phyloP scores from a whole-genome alignment of 1,140 invertebrate species.

The Schlechtendalia chinensis region DNA sequence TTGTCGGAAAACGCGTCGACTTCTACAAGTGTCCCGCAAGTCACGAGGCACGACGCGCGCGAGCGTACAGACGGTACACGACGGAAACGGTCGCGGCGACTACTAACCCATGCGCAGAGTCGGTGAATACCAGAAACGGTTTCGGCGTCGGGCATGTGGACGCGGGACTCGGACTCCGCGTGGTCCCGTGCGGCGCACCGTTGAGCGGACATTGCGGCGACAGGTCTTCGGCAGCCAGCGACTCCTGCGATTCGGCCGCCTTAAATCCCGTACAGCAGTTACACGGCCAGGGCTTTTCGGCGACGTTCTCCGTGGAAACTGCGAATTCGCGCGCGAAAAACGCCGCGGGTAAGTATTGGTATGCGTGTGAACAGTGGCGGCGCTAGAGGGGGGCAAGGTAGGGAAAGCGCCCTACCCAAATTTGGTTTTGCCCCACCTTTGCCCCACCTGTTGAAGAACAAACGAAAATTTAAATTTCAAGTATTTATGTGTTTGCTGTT shows the following conservation, averaged over 20 bases:
- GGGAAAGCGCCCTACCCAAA: too few species aligned
- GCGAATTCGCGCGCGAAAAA: not conserved
- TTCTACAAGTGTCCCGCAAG: too few species aligned
- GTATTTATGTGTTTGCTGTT: too few species aligned
- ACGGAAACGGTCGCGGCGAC: too few species aligned
- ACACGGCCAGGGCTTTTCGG: not conserved
- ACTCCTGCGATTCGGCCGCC: conserved; percentile 15
- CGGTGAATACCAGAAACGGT: conserved; percentile 44
- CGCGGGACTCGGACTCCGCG: conserved; percentile 20
- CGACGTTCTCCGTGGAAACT: conserved; percentile 22
- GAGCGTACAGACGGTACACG: too few species aligned
- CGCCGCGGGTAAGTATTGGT: not conserved
- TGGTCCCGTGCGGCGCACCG: not conserved
- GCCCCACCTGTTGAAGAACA: too few species aligned
- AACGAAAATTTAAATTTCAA: too few species aligned
- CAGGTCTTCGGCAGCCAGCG: conserved; percentile 12
- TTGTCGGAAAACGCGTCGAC: too few species aligned
- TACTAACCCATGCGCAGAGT: conserved; percentile 27
- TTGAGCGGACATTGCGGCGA: conserved; percentile 28
- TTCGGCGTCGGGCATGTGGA: conserved; percentile 37
- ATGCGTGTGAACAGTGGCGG: too few species aligned
- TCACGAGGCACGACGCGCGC: too few species aligned
- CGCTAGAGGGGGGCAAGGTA: too few species aligned
- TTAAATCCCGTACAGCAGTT: conserved; percentile 2
- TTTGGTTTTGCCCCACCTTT: too few species aligned